A percentile compares a stretch with the other conserved stretches of the same genome.
Conservation (phyloP, 2,113 vertebrate species). For the Sardina pilchardus region DNA sequence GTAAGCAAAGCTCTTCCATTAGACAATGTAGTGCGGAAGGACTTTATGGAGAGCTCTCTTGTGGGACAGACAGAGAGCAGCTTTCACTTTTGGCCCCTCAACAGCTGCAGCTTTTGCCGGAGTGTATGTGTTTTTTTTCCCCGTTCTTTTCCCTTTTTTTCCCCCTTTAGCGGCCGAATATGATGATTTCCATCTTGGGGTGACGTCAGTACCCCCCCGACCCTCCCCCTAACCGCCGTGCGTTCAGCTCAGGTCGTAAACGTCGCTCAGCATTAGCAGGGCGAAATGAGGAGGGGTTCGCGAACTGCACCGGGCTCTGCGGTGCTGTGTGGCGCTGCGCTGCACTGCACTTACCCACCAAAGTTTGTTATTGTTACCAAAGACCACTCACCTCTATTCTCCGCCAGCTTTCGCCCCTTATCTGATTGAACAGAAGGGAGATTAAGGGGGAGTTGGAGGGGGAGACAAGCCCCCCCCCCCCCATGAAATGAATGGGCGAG, state of each 20-base stretch:
- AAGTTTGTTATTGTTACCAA: slow-evolving; percentile 46
- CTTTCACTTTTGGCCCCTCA: not conserved
- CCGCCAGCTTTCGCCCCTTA: slow-evolving; percentile 14
- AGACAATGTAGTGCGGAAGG: not conserved
- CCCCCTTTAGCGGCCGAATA: slow-evolving; percentile 52
- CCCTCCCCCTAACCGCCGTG: not conserved
- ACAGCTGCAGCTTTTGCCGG: not conserved
- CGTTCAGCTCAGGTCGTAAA: slow-evolving; percentile 36
- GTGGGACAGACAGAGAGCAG: not conserved
- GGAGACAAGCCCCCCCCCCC: not conserved
- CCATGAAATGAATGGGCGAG: not conserved
- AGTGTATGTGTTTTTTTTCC: not conserved
- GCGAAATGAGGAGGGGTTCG: slow-evolving; percentile 30
- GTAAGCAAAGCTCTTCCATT: not conserved
- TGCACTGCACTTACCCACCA: slow-evolving; percentile 26
- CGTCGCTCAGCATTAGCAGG: slow-evolving; percentile 41
- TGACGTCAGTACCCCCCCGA: slow-evolving; percentile 33
- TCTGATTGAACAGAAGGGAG: slow-evolving; percentile 42
- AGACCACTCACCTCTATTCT: slow-evolving; percentile 21
- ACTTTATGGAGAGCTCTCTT: slow-evolving; percentile 7
- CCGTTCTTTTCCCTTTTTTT: not conserved
- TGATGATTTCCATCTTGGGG: slow-evolving; percentile 54
- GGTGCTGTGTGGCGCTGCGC: not conserved
- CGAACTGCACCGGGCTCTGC: not conserved
- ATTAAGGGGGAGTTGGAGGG: slow-evolving; percentile 14